Percentiles rank a stretch among this genome's conserved stretches.
Evolutionary conservation across 2,888 invertebrate genomes (phyloP).

Genomic region (Chrysolina haemoptera): DNA sequence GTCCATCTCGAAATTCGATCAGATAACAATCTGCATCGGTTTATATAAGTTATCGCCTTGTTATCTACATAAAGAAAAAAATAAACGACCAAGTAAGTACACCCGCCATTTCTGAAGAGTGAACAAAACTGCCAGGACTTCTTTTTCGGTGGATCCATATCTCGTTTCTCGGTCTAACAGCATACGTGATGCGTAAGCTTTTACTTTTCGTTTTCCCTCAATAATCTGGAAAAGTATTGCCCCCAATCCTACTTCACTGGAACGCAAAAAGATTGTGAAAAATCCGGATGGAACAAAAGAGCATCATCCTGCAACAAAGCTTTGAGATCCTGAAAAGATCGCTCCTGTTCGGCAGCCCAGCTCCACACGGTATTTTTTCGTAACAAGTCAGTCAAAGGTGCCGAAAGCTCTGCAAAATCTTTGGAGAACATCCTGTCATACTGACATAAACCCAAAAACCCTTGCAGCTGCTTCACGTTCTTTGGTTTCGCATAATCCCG

Average conservation of each 20-base stretch:
- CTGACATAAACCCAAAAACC: background rate
- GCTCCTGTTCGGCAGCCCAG: background rate
- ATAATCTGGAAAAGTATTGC: no score
- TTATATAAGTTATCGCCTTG: background rate
- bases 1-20: no score
- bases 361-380: background rate
- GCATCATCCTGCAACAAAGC: slow-evolving; percentile 9
- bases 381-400: background rate
- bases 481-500: background rate
- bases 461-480: background rate
- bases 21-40: no score
- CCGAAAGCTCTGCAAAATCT: no score
- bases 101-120: slow-evolving; percentile 9
- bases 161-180: slow-evolving; percentile 8
- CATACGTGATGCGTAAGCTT: background rate
- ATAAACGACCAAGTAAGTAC: slow-evolving; percentile 10
- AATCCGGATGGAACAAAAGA: background rate
- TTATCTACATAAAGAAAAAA: slow-evolving; percentile 19
- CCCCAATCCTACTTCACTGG: no score
- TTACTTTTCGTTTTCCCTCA: no score
- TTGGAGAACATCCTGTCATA: no score
- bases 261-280: background rate
- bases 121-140: background rate
- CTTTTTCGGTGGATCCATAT: slow-evolving; percentile 7
- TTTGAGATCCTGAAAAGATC: background rate